Percentiles rank a stretch among this genome's conserved stretches.
Conservation (phyloP, 1,140 invertebrate genomes). For the Caerostris extrusa region DNA sequence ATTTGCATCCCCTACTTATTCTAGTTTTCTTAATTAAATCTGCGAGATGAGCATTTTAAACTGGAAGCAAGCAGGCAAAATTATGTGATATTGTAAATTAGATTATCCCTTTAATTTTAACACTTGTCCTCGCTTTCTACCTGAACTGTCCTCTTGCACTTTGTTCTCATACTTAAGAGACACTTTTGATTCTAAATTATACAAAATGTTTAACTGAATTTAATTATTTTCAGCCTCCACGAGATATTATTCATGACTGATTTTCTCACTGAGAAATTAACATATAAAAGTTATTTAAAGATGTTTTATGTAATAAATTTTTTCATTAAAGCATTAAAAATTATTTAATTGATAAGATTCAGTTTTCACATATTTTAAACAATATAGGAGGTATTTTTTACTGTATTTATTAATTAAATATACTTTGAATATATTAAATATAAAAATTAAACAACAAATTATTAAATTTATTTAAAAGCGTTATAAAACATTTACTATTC, state of each 20-base stretch:
- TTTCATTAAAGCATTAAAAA: neutral
- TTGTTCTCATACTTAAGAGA: neutral
- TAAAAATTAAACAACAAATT: too few species aligned
- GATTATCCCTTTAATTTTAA: neutral
- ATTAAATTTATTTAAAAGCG: too few species aligned
- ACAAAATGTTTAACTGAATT: neutral
- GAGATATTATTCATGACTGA: neutral
- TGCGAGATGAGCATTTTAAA: neutral
- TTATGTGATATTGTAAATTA: neutral
- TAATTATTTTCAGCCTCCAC: neutral
- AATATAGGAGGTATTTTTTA: too few species aligned
- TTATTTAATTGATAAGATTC: too few species aligned
- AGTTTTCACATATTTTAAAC: too few species aligned
- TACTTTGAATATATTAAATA: too few species aligned
- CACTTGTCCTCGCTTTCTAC: neutral
- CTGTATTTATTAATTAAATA: too few species aligned
- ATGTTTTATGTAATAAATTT: neutral
- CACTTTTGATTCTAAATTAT: neutral
- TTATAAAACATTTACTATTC: too few species aligned
- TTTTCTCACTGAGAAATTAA: neutral
- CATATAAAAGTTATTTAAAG: neutral
- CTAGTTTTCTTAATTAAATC: neutral
- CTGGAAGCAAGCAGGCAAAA: neutral
- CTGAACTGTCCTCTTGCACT: neutral
- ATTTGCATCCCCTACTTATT: neutral